phyloP scores from a whole-genome alignment of 1,140 invertebrate species.

The Bombus vancouverensis region DNA sequence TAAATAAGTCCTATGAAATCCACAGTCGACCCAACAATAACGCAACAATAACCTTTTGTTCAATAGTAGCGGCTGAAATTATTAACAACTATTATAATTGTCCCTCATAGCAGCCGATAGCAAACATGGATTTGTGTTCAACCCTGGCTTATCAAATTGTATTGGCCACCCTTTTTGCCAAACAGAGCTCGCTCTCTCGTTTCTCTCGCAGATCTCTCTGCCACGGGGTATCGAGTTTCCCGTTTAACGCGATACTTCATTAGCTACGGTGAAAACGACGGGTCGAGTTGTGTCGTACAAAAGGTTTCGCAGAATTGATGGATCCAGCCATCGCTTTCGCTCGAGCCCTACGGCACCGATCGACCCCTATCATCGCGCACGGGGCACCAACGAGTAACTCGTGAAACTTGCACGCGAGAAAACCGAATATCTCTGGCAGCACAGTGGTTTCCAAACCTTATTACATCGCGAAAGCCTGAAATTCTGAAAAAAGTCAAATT shows the following conservation, averaged over 20 bases:
- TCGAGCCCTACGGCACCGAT: slow-evolving; percentile 16
- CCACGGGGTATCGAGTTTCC: slow-evolving; percentile 67
- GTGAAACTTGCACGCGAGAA: neutral
- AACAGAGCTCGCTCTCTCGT: slow-evolving; percentile 9
- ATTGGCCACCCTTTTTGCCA: slow-evolving; percentile 3
- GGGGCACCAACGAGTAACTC: slow-evolving; percentile 3
- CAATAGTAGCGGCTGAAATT: neutral
- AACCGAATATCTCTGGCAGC: neutral
- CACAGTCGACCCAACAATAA: too few species aligned
- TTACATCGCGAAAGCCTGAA: neutral
- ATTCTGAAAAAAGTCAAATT: neutral
- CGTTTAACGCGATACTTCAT: slow-evolving; percentile 78
- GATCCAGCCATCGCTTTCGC: slow-evolving; percentile 10
- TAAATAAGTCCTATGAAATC: too few species aligned
- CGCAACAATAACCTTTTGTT: neutral
- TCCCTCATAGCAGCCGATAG: neutral
- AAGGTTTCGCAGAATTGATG: slow-evolving; percentile 47
- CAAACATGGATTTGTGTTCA: neutral
- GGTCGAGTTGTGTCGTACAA: slow-evolving; percentile 52
- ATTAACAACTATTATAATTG: neutral
- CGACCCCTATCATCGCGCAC: slow-evolving; percentile 19
- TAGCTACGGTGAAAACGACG: slow-evolving; percentile 67
- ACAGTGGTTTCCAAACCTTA: slow-evolving; percentile 1
- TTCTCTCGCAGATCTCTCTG: slow-evolving; percentile 29
- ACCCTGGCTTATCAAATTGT: neutral